Base-by-base conservation (phyloP, 2,888 invertebrate species). In the Mimas tiliae region DNA sequence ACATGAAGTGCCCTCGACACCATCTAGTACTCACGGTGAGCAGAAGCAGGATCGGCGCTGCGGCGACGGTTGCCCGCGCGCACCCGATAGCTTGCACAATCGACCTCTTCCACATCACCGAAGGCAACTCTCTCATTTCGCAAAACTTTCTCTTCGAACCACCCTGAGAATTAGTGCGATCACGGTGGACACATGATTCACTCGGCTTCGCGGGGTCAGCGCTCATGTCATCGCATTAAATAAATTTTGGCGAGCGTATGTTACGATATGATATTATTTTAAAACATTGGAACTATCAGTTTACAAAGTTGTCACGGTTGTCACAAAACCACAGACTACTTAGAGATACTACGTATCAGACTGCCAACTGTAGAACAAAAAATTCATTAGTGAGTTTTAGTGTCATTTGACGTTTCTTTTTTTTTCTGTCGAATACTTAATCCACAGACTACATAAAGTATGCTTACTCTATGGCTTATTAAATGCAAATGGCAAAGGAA, bases 101-200 rank as follows among this genome's bases (percentile, higher is more conserved):
- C 89, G 89, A 88, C 91, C 90, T 91, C 91, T 90, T 92, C 93
- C 92, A 93, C 93, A 91, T 93, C 91, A 92, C 87, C 89, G 91
- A 90, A 91, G 91, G 90, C 87, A 81, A 91, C 86, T 88, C 87
- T 86, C 79, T 78, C 89, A 90, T 90, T 90, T 91, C 91, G 90
- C 85, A 89, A 90, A 89, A 93, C 93, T 93, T 93, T 93, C 93
- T 93, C 93, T 88, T 89, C 81, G 75, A 80, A 82, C 80, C 78
- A 75, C 79, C 79, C 79, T 79, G 79, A 75, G 74, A 77, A 78
- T 77, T 76, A 71, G 69, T 73, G 74, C 71, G 52, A 52, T 68
- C 73, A 74, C 62, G 74, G 80, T 68, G 78, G 73, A 67, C 78
- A 73, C 89, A 89, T 90, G 78, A 75, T 84, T 79, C 73, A 74